These are phyloP conservation scores for Zaprionus capensis DNA, from an alignment of 1,140 invertebrate genomes.

Conservation along the genomic window DNA sequence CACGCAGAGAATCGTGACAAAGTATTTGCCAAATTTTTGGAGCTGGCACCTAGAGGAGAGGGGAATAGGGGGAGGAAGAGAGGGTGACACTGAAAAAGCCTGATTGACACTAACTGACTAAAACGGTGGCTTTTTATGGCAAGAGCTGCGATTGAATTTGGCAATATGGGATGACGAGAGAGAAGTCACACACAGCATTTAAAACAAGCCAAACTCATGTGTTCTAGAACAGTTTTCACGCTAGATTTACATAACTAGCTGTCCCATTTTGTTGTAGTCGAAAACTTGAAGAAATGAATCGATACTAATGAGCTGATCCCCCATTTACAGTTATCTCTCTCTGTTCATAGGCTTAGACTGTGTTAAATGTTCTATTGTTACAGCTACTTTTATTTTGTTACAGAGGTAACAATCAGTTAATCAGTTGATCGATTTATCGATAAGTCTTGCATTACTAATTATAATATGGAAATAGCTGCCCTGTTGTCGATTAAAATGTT, in stretches of 20 bases:
- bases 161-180: not conserved
- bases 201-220: not conserved
- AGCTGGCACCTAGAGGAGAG: not conserved
- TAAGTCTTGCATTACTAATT: no score
- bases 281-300: not conserved
- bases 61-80: not conserved
- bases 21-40: constrained; percentile 55
- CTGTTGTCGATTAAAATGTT: no score
- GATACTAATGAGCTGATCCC: not conserved
- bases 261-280: not conserved
- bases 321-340: not conserved
- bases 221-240: constrained; percentile 1
- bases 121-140: not conserved
- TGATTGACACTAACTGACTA: not conserved
- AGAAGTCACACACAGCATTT: not conserved
- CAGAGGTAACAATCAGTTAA: not conserved
- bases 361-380: constrained; percentile 1
- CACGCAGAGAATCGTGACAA: constrained; percentile 73
- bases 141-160: not conserved
- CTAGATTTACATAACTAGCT: not conserved
- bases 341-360: not conserved
- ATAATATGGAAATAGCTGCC: no score
- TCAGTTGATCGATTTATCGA: no score
- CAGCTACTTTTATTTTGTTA: not conserved
- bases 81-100: not conserved